phyloP scores from a whole-genome alignment of 2,113 vertebrate genomes.

The Rynchops niger region DNA sequence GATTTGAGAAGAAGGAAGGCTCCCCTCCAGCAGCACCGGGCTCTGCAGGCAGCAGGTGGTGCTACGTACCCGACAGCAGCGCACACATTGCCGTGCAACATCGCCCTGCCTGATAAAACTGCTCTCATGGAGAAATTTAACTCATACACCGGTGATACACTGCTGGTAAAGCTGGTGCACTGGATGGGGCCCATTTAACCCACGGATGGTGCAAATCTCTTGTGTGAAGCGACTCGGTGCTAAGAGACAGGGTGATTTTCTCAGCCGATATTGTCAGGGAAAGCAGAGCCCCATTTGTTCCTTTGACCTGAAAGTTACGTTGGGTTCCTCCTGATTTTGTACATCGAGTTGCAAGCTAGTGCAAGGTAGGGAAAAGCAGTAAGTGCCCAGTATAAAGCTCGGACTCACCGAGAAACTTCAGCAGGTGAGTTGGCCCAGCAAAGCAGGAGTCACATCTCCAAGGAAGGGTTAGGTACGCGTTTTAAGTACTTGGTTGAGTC shows the following conservation, averaged over 20 bases:
- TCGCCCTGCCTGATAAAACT: neutral
- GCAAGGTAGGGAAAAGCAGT: neutral
- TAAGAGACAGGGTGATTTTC: neutral
- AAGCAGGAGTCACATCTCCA: neutral
- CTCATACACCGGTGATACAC: neutral
- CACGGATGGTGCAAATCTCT: neutral
- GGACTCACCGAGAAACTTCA: neutral
- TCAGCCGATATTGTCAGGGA: neutral
- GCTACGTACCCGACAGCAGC: neutral
- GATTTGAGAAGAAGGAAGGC: neutral
- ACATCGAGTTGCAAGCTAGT: neutral
- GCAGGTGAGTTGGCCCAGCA: neutral
- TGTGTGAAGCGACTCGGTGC: neutral
- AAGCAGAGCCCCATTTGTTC: neutral
- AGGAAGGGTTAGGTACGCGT: neutral
- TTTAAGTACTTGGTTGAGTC: neutral
- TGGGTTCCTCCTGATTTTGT: neutral
- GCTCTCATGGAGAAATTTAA: neutral
- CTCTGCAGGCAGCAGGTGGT: slow-evolving; percentile 29
- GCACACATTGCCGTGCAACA: rapidly evolving
- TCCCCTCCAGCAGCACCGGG: neutral
- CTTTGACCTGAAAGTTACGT: neutral
- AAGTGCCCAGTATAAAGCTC: neutral
- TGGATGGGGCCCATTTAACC: rapidly evolving
- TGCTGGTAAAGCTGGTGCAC: neutral